Evolutionary conservation across 2,888 invertebrate species (phyloP), one percentile per base, ranked within the genome.

Genomic region (Brachynemurus nebulosus): DNA sequence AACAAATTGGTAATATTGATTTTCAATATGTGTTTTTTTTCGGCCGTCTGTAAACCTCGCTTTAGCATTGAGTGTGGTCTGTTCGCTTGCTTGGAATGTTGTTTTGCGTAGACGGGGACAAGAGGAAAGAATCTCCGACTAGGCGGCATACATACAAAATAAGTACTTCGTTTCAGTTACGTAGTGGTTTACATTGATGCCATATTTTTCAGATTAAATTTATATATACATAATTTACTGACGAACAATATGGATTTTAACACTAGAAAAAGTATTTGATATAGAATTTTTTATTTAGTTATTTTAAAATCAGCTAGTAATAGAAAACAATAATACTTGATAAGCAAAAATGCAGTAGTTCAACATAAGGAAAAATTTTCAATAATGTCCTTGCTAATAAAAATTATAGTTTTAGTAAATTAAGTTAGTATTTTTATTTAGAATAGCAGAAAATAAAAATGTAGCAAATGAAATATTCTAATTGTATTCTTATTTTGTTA

Each of bases 81-180:
- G 30, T 30, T 14, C 30, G 30, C n/a, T 30, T 30, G 30, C n/a
- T 30, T 30, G 30, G 30, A 30, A 30, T 30, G 30, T 30, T 30
- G 30, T 2, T 30, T 30, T n/a, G n/a, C 30, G n/a, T 30, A 6
- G n/a, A 30, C 30, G 30, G 30, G 30, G 30, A 4, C n/a, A 30
- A 14, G 30, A 30, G 30, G 5, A 12, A 4, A 12, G 30, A n/a
- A n/a, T n/a, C n/a, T n/a, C 6, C 14, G 30, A 30, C 30, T 30
- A 30, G 30, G 30, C 30, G 30, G 30, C 30, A 30, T 30, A 30
- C 30, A 30, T 30, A 30, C n/a, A 30, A 30, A 30, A 30, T 30
- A 30, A 30, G n/a, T 30, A 30, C 8, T 30, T 30, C 11, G 30
- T 30, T 30, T 30, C 14, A 30, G 14, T 30, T n/a, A 30, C 30